A percentile compares a stretch with the other conserved stretches of the same genome.
phyloP scores from a whole-genome alignment of 2,888 invertebrate genomes.

The Rhopalosiphum nymphaeae region DNA sequence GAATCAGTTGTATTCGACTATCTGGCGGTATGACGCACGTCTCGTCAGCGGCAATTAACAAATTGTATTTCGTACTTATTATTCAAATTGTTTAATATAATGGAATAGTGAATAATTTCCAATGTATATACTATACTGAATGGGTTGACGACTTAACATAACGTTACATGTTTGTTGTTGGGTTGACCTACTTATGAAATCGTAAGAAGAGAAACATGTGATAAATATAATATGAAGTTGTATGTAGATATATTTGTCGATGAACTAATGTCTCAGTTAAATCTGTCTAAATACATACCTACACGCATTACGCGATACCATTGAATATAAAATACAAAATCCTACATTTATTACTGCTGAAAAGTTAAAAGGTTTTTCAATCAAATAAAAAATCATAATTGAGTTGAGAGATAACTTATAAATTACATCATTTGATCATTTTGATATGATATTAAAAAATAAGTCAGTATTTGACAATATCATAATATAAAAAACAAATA shows the following conservation, averaged over 20 bases:
- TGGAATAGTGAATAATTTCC: not conserved
- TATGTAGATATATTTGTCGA: not conserved
- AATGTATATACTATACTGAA: not conserved
- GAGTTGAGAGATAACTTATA: not conserved
- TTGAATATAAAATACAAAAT: not conserved
- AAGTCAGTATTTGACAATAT: not conserved
- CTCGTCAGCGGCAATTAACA: not conserved
- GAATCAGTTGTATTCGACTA: not conserved
- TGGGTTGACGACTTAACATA: not conserved
- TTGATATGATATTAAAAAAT: not conserved
- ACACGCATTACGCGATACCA: not conserved
- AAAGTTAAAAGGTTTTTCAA: not conserved
- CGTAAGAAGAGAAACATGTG: not conserved
- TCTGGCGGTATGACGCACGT: not conserved
- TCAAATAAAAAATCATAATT: not conserved
- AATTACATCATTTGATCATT: not conserved
- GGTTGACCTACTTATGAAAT: constrained; percentile 5
- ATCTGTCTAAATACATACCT: not conserved
- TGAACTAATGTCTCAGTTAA: not conserved
- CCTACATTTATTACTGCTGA: not conserved
- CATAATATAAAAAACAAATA: not conserved
- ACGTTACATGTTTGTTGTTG: not conserved
- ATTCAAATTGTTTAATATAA: not conserved
- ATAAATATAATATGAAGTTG: not conserved
- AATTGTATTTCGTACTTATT: not conserved